Base-by-base conservation (phyloP, 2,888 invertebrate species). In the Cynaeus angustus region DNA sequence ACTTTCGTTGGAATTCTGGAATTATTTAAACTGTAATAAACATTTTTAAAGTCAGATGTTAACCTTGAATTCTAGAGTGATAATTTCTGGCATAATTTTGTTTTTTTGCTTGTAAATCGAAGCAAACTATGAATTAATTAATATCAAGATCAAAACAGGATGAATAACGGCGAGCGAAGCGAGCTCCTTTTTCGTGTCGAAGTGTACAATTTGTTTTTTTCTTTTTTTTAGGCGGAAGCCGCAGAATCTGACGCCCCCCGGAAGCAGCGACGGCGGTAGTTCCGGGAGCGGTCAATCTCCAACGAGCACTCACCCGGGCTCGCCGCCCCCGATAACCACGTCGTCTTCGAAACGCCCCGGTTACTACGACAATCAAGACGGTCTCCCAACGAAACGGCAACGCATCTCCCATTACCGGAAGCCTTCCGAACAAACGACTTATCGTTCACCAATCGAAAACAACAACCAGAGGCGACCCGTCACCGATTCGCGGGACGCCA, bases 241-340 rank as follows among this genome's bases (percentile, higher is more conserved):
- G 81, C 94, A 95, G 87, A 96, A 95, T 86, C 88, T 96, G 80
- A 96, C 95, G 71, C 95, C 96, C 70, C 95, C 96, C 38, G 91
- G 94, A 74, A 94, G 94, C 83, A 94, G 94, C 79, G 95, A 95
- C 82, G 90, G 90, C 69, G 90, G 91, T 75, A 91, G 91, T 77
- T 93, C 94, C 37, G 90, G 91, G 46, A 91, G 91, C 78, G 93
- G 94, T 45, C 94, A 94, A 80, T 94, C 95, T 70, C 92, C 95
- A 2, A 91, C 90, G 66, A 91, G 91, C 78, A 91, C 90, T 65
- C 91, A 90, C 79, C 91, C 91, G 26, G 91, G 91, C 71, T 94
- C 93, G 68, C 94, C 94, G 72, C 93, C 93, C 7, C 87, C 88
- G 66, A 84, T 88, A 59, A 33, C 46, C 14, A 38, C 46, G 13